Evolutionary conservation across 2,797 vertebrate species (phyloP).

Genomic region (Cetoscarus ocellatus): DNA sequence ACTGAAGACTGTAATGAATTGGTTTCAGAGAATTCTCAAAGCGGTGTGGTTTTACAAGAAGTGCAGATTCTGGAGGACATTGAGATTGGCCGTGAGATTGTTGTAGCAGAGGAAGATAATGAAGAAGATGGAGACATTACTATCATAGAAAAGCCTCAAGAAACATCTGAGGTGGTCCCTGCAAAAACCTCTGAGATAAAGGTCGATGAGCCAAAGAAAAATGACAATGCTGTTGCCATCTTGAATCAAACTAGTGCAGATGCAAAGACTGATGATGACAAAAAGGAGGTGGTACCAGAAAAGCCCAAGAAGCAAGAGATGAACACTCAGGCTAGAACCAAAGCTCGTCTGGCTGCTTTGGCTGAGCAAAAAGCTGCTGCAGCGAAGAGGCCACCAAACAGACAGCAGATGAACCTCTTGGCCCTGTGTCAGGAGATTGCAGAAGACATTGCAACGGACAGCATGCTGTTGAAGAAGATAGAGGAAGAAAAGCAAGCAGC

Average conservation of each 20-base stretch:
- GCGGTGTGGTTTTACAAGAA: slow-evolving; percentile 58
- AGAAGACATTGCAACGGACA: slow-evolving; percentile 98
- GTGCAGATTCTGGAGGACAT: slow-evolving; percentile 79
- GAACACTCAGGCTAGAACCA: slow-evolving; percentile 88
- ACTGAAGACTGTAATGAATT: slow-evolving; percentile 31
- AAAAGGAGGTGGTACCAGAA: slow-evolving; percentile 52
- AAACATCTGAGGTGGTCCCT: slow-evolving; percentile 23
- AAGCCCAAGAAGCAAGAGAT: slow-evolving; percentile 86
- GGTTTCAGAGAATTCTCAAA: slow-evolving; percentile 33
- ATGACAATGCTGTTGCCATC: slow-evolving; percentile 1
- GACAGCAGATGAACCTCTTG: slow-evolving; percentile 93
- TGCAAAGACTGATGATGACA: slow-evolving; percentile 41
- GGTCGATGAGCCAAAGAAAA: slow-evolving; percentile 34
- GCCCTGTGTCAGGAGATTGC: slow-evolving; percentile 98
- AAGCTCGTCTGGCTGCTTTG: slow-evolving; percentile 84
- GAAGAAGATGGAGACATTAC: slow-evolving; percentile 63
- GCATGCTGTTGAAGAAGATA: slow-evolving; percentile 86
- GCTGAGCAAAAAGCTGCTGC: slow-evolving; percentile 84
- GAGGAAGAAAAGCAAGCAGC: slow-evolving; percentile 81
- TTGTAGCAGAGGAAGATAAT: slow-evolving; percentile 71
- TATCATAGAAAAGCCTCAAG: slow-evolving; percentile 63
- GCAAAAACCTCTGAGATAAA: slow-evolving; percentile 46
- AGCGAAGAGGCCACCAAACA: slow-evolving; percentile 84
- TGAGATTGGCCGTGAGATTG: slow-evolving; percentile 80
- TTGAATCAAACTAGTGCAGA: slow-evolving; percentile 41